These are phyloP conservation scores for Bombus superbus DNA, from an alignment of 1,140 invertebrate species.

Conservation along the genomic window DNA sequence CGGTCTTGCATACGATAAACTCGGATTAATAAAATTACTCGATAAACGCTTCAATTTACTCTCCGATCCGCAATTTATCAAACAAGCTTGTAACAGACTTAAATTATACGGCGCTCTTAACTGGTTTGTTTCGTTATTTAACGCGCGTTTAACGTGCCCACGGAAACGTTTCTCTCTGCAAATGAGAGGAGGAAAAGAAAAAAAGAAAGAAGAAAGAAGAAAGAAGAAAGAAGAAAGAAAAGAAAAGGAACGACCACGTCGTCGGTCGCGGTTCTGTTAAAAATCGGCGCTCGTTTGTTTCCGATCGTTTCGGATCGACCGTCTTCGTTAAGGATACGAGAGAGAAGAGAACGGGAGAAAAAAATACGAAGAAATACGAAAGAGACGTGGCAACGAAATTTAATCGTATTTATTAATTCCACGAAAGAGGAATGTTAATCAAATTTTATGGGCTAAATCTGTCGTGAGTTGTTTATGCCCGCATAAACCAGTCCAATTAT, in stretches of 20 bases:
- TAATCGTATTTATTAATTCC: constrained; percentile 41
- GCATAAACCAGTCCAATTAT: constrained; percentile 60
- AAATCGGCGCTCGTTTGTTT: not conserved
- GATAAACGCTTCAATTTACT: not conserved
- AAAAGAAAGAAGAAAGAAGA: too few species aligned
- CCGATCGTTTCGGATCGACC: not conserved
- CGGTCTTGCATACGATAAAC: not conserved
- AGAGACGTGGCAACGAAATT: not conserved
- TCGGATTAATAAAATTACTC: not conserved
- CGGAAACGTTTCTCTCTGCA: not conserved
- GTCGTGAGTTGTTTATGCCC: constrained; percentile 46
- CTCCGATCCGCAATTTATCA: not conserved
- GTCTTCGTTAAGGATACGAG: not conserved
- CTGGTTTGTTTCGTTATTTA: not conserved
- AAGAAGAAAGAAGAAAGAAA: too few species aligned
- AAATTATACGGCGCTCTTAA: not conserved
- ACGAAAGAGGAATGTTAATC: constrained; percentile 51
- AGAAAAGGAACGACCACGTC: too few species aligned
- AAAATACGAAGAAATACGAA: not conserved
- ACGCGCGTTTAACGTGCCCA: not conserved
- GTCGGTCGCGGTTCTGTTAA: not conserved
- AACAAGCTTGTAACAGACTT: not conserved
- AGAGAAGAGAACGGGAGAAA: not conserved
- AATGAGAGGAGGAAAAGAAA: not conserved
- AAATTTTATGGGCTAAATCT: constrained; percentile 56